These are phyloP conservation scores for Luscinia megarhynchos DNA, from an alignment of 2,797 vertebrate genomes.

Conservation along the genomic window DNA sequence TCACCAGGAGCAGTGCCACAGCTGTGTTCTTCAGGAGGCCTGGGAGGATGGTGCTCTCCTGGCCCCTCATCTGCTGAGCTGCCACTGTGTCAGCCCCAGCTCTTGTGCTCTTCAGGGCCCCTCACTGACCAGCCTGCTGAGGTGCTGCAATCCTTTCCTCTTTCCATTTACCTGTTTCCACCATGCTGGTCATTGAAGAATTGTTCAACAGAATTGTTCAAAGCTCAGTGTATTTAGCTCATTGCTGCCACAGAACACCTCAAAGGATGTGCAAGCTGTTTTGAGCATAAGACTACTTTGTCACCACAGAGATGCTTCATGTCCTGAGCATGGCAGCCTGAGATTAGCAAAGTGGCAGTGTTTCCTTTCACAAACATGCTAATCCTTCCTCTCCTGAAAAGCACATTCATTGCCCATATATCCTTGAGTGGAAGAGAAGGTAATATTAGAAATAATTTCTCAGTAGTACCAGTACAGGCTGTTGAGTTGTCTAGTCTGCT, in stretches of 20 bases:
- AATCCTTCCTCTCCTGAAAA: neutral
- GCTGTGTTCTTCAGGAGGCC: neutral
- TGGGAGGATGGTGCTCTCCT: neutral
- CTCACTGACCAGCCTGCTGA: neutral
- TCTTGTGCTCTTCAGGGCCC: neutral
- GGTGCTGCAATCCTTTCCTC: neutral
- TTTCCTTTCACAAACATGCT: neutral
- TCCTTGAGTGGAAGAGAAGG: neutral
- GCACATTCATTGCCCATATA: neutral
- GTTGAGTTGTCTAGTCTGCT: neutral
- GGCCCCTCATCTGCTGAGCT: neutral
- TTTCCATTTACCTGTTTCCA: neutral
- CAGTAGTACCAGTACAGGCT: neutral
- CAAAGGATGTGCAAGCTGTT: neutral
- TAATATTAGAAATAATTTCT: neutral
- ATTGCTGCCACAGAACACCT: neutral
- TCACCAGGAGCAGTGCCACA: neutral
- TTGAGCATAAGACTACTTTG: neutral
- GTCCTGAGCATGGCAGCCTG: neutral
- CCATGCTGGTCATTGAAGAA: neutral
- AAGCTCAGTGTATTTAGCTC: neutral
- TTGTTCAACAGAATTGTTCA: neutral
- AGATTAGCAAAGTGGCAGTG: neutral
- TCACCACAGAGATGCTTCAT: rapidly evolving
- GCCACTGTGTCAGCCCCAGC: neutral